A percentile compares a stretch with the other conserved stretches of the same genome.
These are phyloP conservation scores for Tarsius wallacei DNA, from an alignment of 2,797 vertebrate species.

Conservation along the genomic window DNA sequence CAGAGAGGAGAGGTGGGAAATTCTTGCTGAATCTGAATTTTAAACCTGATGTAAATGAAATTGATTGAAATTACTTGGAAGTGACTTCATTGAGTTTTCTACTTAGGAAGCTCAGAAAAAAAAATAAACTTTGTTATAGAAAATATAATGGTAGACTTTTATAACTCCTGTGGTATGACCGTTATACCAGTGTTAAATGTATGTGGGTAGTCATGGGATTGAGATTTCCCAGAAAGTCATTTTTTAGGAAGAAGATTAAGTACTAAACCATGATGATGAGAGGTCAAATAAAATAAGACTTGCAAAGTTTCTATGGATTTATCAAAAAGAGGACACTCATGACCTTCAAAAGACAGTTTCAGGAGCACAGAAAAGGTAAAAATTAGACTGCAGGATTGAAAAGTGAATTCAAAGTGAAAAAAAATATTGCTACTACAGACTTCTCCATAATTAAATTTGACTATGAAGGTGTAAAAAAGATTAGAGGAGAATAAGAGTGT, in stretches of 20 bases:
- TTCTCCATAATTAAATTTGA: neutral
- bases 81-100: neutral
- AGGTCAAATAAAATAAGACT: neutral
- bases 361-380: neutral
- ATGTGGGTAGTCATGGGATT: neutral
- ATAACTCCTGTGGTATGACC: neutral
- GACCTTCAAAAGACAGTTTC: neutral
- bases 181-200: neutral
- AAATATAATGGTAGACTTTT: neutral
- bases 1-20: neutral
- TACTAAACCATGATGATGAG: neutral
- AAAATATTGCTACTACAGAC: neutral
- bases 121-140: neutral
- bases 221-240: neutral
- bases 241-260: neutral
- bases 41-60: neutral
- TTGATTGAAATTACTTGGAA: neutral
- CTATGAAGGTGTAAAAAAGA: neutral
- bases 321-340: neutral
- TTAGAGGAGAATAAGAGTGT: neutral
- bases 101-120: neutral
- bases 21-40: neutral
- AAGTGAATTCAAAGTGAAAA: neutral
- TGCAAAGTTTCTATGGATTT: neutral
- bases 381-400: neutral